Conservation (phyloP, 2,797 vertebrate species). For the Mycteria americana region DNA sequence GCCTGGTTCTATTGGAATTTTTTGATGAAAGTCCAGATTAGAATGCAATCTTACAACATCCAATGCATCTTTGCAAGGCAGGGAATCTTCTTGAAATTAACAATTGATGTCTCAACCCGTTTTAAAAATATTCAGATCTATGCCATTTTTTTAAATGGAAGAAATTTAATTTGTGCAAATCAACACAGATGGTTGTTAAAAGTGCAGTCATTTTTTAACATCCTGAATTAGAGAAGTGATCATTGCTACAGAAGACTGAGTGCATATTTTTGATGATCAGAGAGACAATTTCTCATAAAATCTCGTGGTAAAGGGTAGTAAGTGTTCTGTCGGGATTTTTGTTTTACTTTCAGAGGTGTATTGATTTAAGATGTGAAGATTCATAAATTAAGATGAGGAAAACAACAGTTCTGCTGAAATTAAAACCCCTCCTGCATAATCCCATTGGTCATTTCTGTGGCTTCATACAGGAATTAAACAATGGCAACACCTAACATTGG, state of each 20-base stretch:
- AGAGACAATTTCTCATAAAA: not conserved
- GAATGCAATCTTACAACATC: not conserved
- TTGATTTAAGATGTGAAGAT: not conserved
- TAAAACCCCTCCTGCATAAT: not conserved
- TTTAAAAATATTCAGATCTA: not conserved
- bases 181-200: not conserved
- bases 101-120: not conserved
- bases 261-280: not conserved
- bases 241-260: not conserved
- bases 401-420: not conserved
- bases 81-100: not conserved
- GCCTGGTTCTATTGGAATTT: not conserved
- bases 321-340: not conserved
- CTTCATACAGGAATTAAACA: not conserved
- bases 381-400: not conserved
- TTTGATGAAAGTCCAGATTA: slow-evolving; percentile 5
- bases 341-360: not conserved
- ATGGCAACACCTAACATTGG: not conserved
- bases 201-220: not conserved
- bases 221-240: not conserved
- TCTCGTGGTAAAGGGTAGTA: not conserved
- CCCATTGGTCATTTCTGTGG: not conserved
- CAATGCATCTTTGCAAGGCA: not conserved
- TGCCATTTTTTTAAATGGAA: not conserved
- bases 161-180: not conserved